These are phyloP conservation scores for Sandelia bainsii DNA, from an alignment of 2,797 vertebrate genomes.

Conservation along the genomic window DNA sequence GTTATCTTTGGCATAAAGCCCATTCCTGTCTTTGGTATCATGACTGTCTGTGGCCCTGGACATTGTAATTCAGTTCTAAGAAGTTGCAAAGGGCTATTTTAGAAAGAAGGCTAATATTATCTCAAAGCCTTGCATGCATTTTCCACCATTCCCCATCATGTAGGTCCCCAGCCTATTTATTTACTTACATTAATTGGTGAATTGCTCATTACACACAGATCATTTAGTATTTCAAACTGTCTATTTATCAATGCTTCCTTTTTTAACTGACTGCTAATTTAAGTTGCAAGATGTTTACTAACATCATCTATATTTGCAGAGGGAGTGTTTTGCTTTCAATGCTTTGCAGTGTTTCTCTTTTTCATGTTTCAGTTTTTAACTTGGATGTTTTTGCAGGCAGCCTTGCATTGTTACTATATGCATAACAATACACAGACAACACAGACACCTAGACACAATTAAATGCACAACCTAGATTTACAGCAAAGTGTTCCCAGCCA, in stretches of 20 bases:
- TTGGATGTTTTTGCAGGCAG: too few species aligned
- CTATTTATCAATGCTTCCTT: conserved; percentile 4
- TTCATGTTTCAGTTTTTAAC: too few species aligned
- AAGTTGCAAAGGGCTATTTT: conserved; percentile 56
- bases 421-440: background rate
- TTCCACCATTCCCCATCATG: conserved; percentile 44
- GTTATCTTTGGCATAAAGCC: conserved; percentile 45
- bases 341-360: too few species aligned
- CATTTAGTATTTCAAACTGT: conserved; percentile 9
- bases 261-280: background rate
- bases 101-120: conserved; percentile 47
- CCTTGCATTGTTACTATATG: background rate
- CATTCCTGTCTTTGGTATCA: conserved; percentile 24
- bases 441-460: too few species aligned
- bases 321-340: too few species aligned
- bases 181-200: conserved; percentile 55
- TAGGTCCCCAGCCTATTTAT: conserved; percentile 62
- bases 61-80: conserved; percentile 25
- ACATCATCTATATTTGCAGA: too few species aligned
- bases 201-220: conserved; percentile 28
- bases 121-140: conserved; percentile 57
- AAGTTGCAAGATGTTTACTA: background rate
- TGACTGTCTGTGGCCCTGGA: conserved; percentile 34
- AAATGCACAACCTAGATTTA: too few species aligned
- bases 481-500: too few species aligned